Percentiles rank a stretch among this genome's conserved stretches.
These are phyloP conservation scores for Adrianichthys oophorus DNA, from an alignment of 2,797 vertebrate species.

Conservation along the genomic window DNA sequence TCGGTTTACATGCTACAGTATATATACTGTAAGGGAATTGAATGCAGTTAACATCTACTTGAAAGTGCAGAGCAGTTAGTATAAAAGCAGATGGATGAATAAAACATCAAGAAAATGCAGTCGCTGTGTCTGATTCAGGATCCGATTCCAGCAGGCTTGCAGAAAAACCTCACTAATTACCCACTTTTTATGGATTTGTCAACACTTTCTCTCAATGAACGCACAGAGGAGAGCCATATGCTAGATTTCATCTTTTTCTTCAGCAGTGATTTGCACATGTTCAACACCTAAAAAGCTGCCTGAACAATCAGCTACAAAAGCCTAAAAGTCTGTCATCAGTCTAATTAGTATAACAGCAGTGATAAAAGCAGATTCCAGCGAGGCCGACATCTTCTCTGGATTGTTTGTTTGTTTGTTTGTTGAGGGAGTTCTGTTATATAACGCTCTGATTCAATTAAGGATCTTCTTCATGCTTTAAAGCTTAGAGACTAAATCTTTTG, in stretches of 20 bases:
- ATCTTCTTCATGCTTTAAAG: background rate
- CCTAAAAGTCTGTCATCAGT: conserved; percentile 13
- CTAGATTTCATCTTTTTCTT: background rate
- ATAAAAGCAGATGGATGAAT: background rate
- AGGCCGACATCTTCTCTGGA: background rate
- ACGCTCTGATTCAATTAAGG: conserved; percentile 1
- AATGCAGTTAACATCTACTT: too few relatives aligned
- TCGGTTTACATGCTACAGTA: too few relatives aligned
- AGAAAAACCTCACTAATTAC: background rate
- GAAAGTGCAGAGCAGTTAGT: background rate
- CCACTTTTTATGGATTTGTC: background rate
- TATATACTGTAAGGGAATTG: too few relatives aligned
- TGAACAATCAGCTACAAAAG: conserved; percentile 22
- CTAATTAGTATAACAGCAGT: conserved; percentile 17
- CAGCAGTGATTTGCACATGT: background rate
- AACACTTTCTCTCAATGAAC: conserved; percentile 1
- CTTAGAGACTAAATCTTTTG: conserved; percentile 1
- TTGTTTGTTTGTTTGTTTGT: conserved; percentile 6
- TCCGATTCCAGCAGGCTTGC: background rate
- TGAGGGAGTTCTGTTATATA: background rate
- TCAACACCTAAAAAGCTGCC: background rate
- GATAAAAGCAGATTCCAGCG: conserved; percentile 4
- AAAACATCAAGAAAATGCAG: background rate
- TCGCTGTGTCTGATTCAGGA: background rate
- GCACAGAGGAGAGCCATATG: background rate